Evolutionary conservation across 1,140 invertebrate genomes (phyloP), one percentile per base, ranked within the genome.

Genomic region (Caenorhabditis briggsae): DNA sequence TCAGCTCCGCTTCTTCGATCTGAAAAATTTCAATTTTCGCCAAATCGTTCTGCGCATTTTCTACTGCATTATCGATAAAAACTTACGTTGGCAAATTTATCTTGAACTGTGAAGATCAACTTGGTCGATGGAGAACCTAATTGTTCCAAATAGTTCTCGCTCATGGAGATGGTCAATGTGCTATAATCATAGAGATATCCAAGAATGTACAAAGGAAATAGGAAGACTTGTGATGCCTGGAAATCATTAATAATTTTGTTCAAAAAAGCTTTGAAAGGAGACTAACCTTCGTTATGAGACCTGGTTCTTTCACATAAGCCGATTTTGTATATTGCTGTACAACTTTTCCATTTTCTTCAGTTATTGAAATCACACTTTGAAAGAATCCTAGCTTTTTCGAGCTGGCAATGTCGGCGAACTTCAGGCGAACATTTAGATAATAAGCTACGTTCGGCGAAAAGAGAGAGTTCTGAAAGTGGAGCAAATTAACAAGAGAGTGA

Each of bases 131-230:
- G 23, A 48, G 46, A 16, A n/a, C 64, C 85, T 7, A 23, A 5
- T 20, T 16, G n/a, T 46, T 70, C 85, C 50, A 70, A n/a, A 48
- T 86, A 83, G 12, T 64, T 46, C 5, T 12, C 78, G 53, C 43
- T 74, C 25, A 86, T 70, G 18, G 82, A 78, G 61, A 86, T 86
- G 14, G 46, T 12, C 16, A 84, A 53, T 0, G 20, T 65, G 25
- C 41, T 56, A 25, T 86, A 82, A 82, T 86, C 70, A 25, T 83
- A 56, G 53, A 86, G 64, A 25, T 82, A 86, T 41, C 85, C 85
- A 5, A 86, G 85, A 20, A 86, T 53, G 41, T 86, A 86, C 6
- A 86, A 43, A 9, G 85, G 85, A 33, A 86, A 83, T 18, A 86
- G 55, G 41, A 53, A 58, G 8, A 82, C 16, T 46, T 55, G 70